Conservation (phyloP, 2,888 invertebrate species). For the Meta bourneti region DNA sequence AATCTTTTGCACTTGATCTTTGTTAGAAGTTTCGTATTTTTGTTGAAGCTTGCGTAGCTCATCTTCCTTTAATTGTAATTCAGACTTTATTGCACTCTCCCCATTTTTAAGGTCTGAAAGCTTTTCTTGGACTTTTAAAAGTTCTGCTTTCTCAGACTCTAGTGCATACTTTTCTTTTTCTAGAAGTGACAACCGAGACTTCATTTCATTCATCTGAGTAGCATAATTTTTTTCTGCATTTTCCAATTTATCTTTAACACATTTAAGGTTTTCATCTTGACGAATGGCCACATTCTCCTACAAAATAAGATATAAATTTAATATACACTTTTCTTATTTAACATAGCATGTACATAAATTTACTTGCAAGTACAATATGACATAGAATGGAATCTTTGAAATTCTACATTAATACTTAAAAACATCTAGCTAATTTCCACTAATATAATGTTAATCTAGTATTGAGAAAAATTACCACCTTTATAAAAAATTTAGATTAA, state of each 20-base stretch:
- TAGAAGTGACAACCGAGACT: constrained; percentile 22
- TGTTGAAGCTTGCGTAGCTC: constrained; percentile 52
- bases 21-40: constrained; percentile 43
- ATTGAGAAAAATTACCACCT: too few species aligned
- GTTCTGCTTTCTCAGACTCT: constrained; percentile 26
- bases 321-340: too few species aligned
- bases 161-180: constrained; percentile 50
- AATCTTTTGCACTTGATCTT: constrained; percentile 55
- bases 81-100: constrained; percentile 39
- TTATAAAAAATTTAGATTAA: too few species aligned
- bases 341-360: too few species aligned
- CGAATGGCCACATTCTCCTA: constrained; percentile 45
- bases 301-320: constrained; percentile 2
- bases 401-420: too few species aligned
- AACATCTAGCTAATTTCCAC: too few species aligned
- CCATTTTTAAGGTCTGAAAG: constrained; percentile 29
- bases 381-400: too few species aligned
- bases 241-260: constrained; percentile 69
- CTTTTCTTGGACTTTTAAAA: constrained; percentile 43
- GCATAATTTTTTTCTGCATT: constrained; percentile 67
- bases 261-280: constrained; percentile 61
- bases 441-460: too few species aligned
- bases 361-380: too few species aligned
- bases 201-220: constrained; percentile 65
- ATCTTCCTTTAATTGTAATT: constrained; percentile 58